Base-by-base conservation (phyloP, 2,797 vertebrate species). In the Tympanoctomys barrerae region DNA sequence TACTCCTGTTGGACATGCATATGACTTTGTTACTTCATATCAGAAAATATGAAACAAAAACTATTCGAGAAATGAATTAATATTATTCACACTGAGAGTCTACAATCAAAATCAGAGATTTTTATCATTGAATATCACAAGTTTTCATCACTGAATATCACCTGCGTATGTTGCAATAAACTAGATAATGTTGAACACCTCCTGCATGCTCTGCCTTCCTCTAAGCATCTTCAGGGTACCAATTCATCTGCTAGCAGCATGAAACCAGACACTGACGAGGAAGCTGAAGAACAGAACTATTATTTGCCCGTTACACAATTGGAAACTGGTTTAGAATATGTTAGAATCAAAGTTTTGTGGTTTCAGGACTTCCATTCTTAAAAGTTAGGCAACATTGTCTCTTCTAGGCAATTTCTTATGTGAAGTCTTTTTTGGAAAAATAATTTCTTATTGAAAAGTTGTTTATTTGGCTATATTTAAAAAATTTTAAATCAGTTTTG, bases 61-160 rank as follows among this genome's bases (percentile, higher is more conserved):
- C 14, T 61, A 83, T 75, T 81, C 46, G 18, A 52, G 26, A 49
- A 19, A 22, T 93, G 62, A 71, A 57, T 91, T 84, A 64, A 33
- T 82, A 24, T 70, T 89, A 79, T 49, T 16, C 21, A 85, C 49
- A 31, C 13, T 31, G 33, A 62, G 31, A 39, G 87, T 19, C 36
- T 87, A 54, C 26, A 52, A 6, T 95, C 86, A 54, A 70, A 85
- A 77, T 75, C 31, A 89, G 39, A 66, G 24, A 88, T n/a, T 84
- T 66, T 42, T 12, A 52, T 77, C 7, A 61, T n/a, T 54, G 39
- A 94, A 49, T 91, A 81, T 22, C 42, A 52, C 11, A 33, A 28
- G 28, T 66, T 33, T 90, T 42, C 8, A 52, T 70, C 14, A 68
- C 49, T 49, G 42, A 93, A 57, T 91, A 82, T 18, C 42, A 46